Conservation (phyloP, 2,888 invertebrate species). For the Ischnura elegans region DNA sequence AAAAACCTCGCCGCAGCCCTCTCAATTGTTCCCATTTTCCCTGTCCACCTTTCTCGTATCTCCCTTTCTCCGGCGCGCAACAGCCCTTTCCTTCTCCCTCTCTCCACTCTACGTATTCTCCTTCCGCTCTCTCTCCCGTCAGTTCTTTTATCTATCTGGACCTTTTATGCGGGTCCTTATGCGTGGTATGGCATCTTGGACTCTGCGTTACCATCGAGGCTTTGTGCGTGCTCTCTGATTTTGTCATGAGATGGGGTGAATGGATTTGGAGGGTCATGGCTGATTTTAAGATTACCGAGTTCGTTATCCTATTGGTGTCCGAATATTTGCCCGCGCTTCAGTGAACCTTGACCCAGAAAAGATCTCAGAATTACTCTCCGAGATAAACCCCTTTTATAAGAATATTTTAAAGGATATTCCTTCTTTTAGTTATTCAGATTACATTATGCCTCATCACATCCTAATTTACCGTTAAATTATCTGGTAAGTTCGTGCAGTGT, state of each 20-base stretch:
- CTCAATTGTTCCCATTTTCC: slow-evolving; percentile 54
- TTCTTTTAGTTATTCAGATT: no score
- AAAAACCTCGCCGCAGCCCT: slow-evolving; percentile 41
- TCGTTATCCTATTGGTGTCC: neutral
- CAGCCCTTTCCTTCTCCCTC: slow-evolving; percentile 1
- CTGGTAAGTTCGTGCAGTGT: no score
- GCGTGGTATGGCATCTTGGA: neutral
- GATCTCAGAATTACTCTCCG: neutral
- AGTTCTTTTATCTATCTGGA: no score
- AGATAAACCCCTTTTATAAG: no score
- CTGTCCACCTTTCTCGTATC: neutral
- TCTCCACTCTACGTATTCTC: neutral
- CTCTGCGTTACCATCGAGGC: neutral
- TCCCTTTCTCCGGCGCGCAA: neutral
- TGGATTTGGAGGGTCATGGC: neutral
- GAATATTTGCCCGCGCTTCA: no score
- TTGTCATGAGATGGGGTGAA: neutral
- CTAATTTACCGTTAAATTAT: no score
- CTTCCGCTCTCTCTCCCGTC: neutral
- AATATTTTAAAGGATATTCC: no score
- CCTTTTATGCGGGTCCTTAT: neutral
- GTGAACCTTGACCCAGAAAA: neutral
- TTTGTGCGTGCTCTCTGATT: neutral
- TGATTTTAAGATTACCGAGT: neutral
- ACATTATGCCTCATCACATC: no score